Evolutionary conservation across 2,113 vertebrate genomes (phyloP).

Genomic region (Steatornis caripensis): DNA sequence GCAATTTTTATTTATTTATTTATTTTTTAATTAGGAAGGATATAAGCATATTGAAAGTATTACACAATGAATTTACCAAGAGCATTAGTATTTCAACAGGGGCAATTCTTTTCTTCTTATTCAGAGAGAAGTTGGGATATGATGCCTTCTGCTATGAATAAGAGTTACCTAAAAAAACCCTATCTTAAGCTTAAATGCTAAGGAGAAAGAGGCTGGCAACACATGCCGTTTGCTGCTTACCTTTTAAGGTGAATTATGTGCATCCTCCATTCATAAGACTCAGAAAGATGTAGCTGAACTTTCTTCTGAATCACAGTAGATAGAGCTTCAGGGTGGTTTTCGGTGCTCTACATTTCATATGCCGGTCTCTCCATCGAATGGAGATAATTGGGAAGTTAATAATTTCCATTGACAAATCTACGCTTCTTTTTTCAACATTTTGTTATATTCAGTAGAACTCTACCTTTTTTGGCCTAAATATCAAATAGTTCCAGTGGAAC

Average conservation of each 20-base stretch:
- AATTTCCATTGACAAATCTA: background rate
- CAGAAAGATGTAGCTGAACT: background rate
- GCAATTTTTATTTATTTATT: background rate
- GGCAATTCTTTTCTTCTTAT: background rate
- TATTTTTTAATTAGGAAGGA: background rate
- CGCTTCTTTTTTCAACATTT: background rate
- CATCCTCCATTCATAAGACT: background rate
- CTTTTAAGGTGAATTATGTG: background rate
- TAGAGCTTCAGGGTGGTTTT: background rate
- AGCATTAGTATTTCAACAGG: background rate
- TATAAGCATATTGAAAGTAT: slow-evolving; percentile 6
- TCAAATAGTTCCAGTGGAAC: background rate
- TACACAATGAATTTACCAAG: background rate
- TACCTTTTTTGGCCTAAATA: background rate
- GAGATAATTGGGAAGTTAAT: background rate
- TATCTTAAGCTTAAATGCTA: background rate
- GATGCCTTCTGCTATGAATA: background rate
- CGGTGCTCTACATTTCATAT: background rate
- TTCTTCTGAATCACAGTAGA: background rate
- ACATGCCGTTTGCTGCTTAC: background rate
- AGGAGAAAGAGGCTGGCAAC: background rate
- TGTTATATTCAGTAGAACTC: background rate
- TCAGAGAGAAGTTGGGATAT: background rate
- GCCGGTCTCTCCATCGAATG: background rate
- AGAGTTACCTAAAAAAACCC: background rate